Evolutionary conservation across 2,888 invertebrate genomes (phyloP), one percentile per base, ranked within the genome.

Genomic region (Cantharis rufa): DNA sequence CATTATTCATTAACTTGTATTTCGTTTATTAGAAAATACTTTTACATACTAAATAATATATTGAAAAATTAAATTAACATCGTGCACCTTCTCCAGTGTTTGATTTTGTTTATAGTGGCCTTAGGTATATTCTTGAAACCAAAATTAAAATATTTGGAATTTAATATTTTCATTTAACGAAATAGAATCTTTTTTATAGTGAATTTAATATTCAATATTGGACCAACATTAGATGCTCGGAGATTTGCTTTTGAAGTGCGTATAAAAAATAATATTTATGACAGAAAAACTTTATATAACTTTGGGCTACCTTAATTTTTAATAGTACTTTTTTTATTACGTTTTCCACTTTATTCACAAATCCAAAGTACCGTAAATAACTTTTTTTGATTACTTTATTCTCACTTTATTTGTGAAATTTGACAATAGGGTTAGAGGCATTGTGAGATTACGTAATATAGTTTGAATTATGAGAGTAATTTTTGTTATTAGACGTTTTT

Each of bases 401-500:
- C 66, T 61, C 72, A 64, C 64, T 66, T 68, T 68, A 66, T 68
- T 64, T 64, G 48, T 48, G 68, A 72, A 66, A 68, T 68, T 66
- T 61, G 48, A 68, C 64, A 68, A 68, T 72, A 72, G 48, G 48
- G 48, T 48, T 48, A 48, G 48, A 48, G 48, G 48, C 48, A 48
- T 48, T 48, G 48, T 48, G 48, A 48, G 48, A 48, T 48, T 48
- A 48, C 48, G 48, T 48, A 48, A 48, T 48, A 48, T 48, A 48
- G 48, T 48, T 48, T 48, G 48, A 48, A 48, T 48, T 48, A 48
- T n/a, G 48, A 48, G 48, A n/a, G 48, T 48, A 48, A 48, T 48
- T 48, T 48, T 48, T 48, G 48, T 48, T 48, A 48, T 48, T 48
- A 48, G 48, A 48, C 48, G 76, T 72, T 73, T 79, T 79, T 78